Conservation (phyloP, 1,140 invertebrate genomes). For the Tribolium madens region DNA sequence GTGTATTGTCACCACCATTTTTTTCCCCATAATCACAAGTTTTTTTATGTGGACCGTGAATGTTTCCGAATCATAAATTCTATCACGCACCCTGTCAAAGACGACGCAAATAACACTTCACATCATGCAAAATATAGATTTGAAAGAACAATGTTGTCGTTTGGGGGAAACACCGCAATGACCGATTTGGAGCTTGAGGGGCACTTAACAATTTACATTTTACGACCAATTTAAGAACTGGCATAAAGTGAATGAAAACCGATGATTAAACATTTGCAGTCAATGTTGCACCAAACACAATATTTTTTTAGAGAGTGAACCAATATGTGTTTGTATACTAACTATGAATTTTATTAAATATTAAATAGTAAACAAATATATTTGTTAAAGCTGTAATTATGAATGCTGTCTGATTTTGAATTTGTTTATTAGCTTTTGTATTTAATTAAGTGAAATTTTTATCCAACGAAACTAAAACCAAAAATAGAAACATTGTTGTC, state of each 20-base stretch:
- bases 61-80: constrained; percentile 18
- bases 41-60: constrained; percentile 6
- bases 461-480: too few species aligned
- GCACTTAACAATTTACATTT: background rate
- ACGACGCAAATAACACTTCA: background rate
- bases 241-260: too few species aligned
- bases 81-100: constrained; percentile 1
- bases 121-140: constrained; percentile 23
- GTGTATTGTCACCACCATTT: constrained; percentile 7
- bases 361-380: too few species aligned
- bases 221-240: background rate
- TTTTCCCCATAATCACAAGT: background rate
- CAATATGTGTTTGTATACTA: background rate
- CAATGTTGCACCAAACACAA: background rate
- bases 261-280: background rate
- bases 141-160: background rate
- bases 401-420: background rate
- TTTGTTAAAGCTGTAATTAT: too few species aligned
- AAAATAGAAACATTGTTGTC: background rate
- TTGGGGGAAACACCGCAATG: too few species aligned
- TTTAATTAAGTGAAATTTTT: too few species aligned
- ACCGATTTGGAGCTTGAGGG: too few species aligned
- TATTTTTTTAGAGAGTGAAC: background rate
- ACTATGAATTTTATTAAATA: background rate
- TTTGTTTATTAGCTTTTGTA: background rate